Evolutionary conservation across 1,140 invertebrate genomes (phyloP).

Genomic region (Drosophila pallidifrons): DNA sequence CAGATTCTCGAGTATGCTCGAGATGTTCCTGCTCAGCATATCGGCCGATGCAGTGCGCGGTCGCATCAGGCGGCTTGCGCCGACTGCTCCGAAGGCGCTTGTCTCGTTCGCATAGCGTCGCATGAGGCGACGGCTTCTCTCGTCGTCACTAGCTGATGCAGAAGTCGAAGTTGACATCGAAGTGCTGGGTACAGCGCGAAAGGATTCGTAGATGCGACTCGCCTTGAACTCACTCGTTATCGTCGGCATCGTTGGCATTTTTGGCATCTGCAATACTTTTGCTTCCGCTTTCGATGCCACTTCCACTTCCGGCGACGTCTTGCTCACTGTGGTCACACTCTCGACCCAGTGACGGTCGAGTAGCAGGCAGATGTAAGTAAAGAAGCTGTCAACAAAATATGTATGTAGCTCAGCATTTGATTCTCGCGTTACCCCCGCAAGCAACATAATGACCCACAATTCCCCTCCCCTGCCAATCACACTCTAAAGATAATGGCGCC

Average conservation of each 20-base stretch:
- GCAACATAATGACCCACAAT: not conserved
- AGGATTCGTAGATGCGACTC: slow-evolving; percentile 74
- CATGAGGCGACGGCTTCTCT: slow-evolving; percentile 7
- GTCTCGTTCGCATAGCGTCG: slow-evolving; percentile 24
- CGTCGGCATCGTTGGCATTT: slow-evolving; percentile 37
- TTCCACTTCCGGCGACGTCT: slow-evolving; percentile 3
- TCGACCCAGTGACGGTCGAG: slow-evolving; percentile 13
- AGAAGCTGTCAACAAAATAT: slow-evolving; percentile 21
- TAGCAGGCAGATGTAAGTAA: slow-evolving; percentile 18
- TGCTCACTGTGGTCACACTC: slow-evolving; percentile 16
- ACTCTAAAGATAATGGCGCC: not conserved
- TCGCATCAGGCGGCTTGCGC: not conserved
- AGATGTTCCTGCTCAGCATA: slow-evolving; percentile 92
- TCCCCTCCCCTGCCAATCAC: not conserved
- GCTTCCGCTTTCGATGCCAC: not conserved
- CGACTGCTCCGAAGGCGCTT: not conserved
- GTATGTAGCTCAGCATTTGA: no score
- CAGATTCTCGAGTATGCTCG: slow-evolving; percentile 93
- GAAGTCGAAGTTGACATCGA: no score
- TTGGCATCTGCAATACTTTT: slow-evolving; percentile 43
- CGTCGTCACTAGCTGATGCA: no score
- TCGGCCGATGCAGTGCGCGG: slow-evolving; percentile 88
- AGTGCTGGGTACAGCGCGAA: slow-evolving; percentile 30
- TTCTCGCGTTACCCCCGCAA: not conserved
- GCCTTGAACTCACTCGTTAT: slow-evolving; percentile 69